Percentiles rank a stretch among this genome's conserved stretches.
Conservation (phyloP, 2,113 vertebrate genomes). For the Brachyhypopomus occidentalis region DNA sequence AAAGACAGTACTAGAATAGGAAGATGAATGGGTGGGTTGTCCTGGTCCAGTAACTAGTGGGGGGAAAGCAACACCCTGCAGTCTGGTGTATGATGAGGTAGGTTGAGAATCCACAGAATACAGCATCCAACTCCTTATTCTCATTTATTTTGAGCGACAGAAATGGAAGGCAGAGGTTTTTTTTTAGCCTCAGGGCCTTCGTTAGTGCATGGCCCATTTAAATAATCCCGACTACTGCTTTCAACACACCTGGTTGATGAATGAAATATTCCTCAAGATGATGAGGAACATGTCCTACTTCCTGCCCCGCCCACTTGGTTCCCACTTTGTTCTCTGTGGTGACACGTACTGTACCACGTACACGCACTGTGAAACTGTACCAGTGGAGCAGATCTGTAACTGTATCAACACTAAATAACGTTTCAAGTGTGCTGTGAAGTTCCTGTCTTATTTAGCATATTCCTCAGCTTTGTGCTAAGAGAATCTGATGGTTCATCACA, state of each 20-base stretch:
- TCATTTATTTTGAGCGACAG: constrained; percentile 18
- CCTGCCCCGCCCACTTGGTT: constrained; percentile 15
- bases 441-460: too few relatives aligned
- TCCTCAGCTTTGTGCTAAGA: too few relatives aligned
- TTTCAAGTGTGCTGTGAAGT: not conserved
- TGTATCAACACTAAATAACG: not conserved
- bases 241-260: constrained; percentile 35
- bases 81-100: not conserved
- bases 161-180: not conserved
- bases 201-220: constrained; percentile 6
- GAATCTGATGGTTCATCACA: too few relatives aligned
- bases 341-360: not conserved
- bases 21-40: not conserved
- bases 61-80: not conserved
- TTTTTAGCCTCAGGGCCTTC: not conserved
- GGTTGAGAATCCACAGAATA: not conserved
- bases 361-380: too few relatives aligned
- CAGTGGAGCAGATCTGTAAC: not conserved
- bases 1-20: not conserved
- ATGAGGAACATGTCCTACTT: constrained; percentile 31
- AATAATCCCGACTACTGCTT: not conserved
- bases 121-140: too few relatives aligned
- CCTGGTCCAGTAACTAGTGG: not conserved
- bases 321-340: not conserved
- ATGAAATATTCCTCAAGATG: constrained; percentile 5